phyloP scores from a whole-genome alignment of 2,888 invertebrate genomes.

The Caenorhabditis panamensis region DNA sequence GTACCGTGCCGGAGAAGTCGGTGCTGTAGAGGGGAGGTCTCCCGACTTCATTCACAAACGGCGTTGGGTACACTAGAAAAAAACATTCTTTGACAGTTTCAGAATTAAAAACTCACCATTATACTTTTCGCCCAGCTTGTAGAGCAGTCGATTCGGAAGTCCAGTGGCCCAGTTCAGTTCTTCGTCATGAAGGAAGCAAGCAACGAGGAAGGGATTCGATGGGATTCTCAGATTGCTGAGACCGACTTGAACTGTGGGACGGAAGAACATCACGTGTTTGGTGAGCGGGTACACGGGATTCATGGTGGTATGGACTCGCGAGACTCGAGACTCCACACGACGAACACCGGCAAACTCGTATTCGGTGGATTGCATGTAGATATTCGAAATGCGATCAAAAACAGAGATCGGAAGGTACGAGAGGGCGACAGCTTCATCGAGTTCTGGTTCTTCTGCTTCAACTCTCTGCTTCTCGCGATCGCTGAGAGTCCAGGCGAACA shows the following conservation, averaged over 20 bases:
- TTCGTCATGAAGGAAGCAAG: slow-evolving; percentile 69
- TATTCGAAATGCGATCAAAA: slow-evolving; percentile 58
- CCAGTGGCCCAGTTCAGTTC: slow-evolving; percentile 76
- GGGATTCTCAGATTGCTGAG: slow-evolving; percentile 38
- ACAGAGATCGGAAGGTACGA: slow-evolving; percentile 46
- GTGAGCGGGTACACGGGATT: slow-evolving; percentile 54
- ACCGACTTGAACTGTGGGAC: slow-evolving; percentile 57
- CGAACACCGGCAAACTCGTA: slow-evolving; percentile 61
- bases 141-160: slow-evolving; percentile 73
- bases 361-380: slow-evolving; percentile 60
- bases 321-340: slow-evolving; percentile 51
- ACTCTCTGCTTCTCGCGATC: slow-evolving; percentile 38
- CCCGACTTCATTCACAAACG: slow-evolving; percentile 74
- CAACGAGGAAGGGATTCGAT: slow-evolving; percentile 68
- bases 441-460: slow-evolving; percentile 34
- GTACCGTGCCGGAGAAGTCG: slow-evolving; percentile 69
- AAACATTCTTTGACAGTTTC: no score
- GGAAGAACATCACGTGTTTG: slow-evolving; percentile 63
- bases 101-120: slow-evolving; percentile 66
- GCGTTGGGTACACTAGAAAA: slow-evolving; percentile 75
- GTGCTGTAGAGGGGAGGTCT: slow-evolving; percentile 68
- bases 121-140: slow-evolving; percentile 72
- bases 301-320: slow-evolving; percentile 46
- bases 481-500: slow-evolving; percentile 59
- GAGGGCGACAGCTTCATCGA: slow-evolving; percentile 20